Conservation (phyloP, 1,140 invertebrate genomes). For the Zelostemma sp. region DNA sequence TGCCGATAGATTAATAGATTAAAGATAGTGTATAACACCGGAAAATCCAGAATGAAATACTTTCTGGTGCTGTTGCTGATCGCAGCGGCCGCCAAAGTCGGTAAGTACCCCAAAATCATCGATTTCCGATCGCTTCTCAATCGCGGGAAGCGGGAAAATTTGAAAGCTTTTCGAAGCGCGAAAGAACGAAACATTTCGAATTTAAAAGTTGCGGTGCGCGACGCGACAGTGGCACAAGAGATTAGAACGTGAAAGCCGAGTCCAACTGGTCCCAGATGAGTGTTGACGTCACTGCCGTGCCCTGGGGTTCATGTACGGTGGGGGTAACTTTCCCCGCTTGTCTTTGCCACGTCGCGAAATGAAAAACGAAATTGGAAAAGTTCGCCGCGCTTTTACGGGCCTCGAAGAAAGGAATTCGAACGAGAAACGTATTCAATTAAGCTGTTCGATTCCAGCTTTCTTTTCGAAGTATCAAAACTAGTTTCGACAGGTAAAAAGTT, state of each 20-base stretch:
- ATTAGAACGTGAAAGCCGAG: slow-evolving; percentile 69
- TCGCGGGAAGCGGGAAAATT: too few species aligned
- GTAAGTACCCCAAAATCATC: slow-evolving; percentile 52
- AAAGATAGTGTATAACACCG: slow-evolving; percentile 2
- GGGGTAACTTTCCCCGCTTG: slow-evolving; percentile 63
- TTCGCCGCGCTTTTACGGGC: not conserved
- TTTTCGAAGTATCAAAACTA: too few species aligned
- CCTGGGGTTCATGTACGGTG: slow-evolving; percentile 42
- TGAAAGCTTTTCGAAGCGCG: slow-evolving; percentile 8
- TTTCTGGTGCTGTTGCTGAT: slow-evolving; percentile 58
- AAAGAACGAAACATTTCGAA: slow-evolving; percentile 7
- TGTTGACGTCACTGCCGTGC: slow-evolving; percentile 63
- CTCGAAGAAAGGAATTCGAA: not conserved
- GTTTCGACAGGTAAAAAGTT: too few species aligned
- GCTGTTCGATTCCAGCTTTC: too few species aligned
- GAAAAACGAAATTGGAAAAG: slow-evolving; percentile 29
- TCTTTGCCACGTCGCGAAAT: slow-evolving; percentile 30
- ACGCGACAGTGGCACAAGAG: slow-evolving; percentile 67
- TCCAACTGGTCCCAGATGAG: slow-evolving; percentile 59
- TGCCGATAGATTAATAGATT: slow-evolving; percentile 6
- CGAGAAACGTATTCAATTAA: too few species aligned
- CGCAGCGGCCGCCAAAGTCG: slow-evolving; percentile 46
- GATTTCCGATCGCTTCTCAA: not conserved
- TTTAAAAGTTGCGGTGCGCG: slow-evolving; percentile 32
- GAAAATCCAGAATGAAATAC: slow-evolving; percentile 55